Percentiles rank a stretch among this genome's conserved stretches.
These are phyloP conservation scores for Zosterops lateralis DNA, from an alignment of 2,113 vertebrate species.

Conservation along the genomic window DNA sequence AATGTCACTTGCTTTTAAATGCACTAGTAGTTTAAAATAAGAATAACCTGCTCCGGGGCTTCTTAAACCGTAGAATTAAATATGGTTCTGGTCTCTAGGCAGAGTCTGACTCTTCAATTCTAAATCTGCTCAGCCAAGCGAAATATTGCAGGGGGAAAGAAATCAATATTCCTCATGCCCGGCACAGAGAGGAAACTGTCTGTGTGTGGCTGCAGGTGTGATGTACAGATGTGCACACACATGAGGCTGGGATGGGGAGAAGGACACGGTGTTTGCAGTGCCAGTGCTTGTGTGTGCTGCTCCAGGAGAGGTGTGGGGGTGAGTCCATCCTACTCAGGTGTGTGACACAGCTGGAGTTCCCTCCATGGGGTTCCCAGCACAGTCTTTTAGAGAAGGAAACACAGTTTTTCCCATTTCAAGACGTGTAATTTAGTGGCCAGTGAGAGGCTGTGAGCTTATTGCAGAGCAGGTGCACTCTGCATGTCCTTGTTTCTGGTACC, in stretches of 20 bases:
- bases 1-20: constrained; percentile 60
- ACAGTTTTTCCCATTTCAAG: accelerated
- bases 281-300: not conserved
- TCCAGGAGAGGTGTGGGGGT: not conserved
- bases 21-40: constrained; percentile 54
- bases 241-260: not conserved
- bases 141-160: constrained; percentile 59
- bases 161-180: constrained; percentile 58
- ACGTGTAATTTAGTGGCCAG: not conserved
- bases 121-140: constrained; percentile 69
- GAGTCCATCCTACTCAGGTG: accelerated
- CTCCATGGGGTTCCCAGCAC: not conserved
- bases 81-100: constrained; percentile 66
- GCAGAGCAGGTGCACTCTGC: not conserved
- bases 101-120: constrained; percentile 65
- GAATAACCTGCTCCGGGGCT: constrained; percentile 60
- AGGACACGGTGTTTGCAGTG: accelerated
- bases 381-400: not conserved
- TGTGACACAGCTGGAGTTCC: not conserved
- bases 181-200: not conserved
- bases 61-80: constrained; percentile 69
- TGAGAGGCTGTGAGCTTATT: not conserved
- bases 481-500: not conserved
- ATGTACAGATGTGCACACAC: not conserved
- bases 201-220: not conserved